Evolutionary conservation across 2,888 invertebrate species (phyloP).

Genomic region (Dastarcus helophoroides): DNA sequence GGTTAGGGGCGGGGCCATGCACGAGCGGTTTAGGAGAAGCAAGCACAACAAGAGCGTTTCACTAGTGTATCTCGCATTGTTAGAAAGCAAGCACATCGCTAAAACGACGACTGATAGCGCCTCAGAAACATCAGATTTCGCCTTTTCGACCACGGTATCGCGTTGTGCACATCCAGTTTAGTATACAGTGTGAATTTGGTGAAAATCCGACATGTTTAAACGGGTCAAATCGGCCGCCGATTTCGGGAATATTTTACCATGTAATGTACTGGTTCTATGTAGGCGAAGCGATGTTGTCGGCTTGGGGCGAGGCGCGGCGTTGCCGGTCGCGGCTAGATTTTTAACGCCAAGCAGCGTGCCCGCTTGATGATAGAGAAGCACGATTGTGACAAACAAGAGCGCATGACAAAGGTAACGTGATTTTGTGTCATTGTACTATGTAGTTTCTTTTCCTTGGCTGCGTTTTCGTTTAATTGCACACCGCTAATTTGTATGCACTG

Average conservation of each 20-base stretch:
- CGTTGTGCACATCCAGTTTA: conserved; percentile 9
- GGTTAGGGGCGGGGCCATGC: conserved; percentile 29
- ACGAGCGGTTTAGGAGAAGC: conserved; percentile 25
- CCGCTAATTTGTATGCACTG: too few species aligned
- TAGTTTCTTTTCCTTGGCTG: not conserved
- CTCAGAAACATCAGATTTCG: conserved; percentile 18
- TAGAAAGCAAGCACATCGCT: conserved; percentile 23
- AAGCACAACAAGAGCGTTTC: too few species aligned
- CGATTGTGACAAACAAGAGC: conserved; percentile 30
- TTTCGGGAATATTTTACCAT: conserved; percentile 30
- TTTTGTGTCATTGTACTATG: conserved; percentile 27
- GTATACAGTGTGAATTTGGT: conserved; percentile 23
- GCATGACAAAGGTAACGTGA: conserved; percentile 30
- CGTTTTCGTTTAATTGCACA: too few species aligned
- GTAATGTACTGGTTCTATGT: conserved; percentile 27
- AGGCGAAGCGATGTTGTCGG: conserved; percentile 30
- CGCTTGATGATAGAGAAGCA: too few species aligned
- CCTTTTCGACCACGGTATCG: conserved; percentile 20
- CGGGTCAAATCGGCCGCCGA: conserved; percentile 20
- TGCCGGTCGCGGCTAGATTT: conserved; percentile 17
- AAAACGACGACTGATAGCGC: conserved; percentile 15
- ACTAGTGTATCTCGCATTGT: conserved; percentile 25
- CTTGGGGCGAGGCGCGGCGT: conserved; percentile 16
- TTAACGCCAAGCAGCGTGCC: conserved; percentile 21
- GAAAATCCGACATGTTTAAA: conserved; percentile 21